phyloP scores from a whole-genome alignment of 2,113 vertebrate genomes.

The Chinchilla lanigera region DNA sequence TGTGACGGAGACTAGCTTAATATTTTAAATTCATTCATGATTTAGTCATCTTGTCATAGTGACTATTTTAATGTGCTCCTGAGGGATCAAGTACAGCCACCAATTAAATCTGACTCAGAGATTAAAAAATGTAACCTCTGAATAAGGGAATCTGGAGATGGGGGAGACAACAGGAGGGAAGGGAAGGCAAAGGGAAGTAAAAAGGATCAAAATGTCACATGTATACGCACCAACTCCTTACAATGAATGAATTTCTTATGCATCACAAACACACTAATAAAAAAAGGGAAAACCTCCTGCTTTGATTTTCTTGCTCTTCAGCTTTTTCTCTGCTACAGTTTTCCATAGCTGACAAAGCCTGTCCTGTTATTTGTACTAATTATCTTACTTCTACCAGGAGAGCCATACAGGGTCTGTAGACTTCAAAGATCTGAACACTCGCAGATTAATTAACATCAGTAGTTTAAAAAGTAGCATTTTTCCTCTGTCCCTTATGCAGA shows the following conservation, averaged over 20 bases:
- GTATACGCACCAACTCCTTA: not conserved
- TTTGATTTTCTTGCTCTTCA: not conserved
- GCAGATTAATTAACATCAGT: constrained; percentile 5
- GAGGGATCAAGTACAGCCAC: constrained; percentile 65
- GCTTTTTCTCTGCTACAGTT: not conserved
- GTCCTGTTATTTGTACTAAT: not conserved
- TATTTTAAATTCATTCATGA: constrained; percentile 76
- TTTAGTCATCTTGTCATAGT: constrained; percentile 67
- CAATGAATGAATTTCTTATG: not conserved
- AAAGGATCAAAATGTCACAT: not conserved
- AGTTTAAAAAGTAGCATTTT: constrained; percentile 12
- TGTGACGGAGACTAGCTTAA: constrained; percentile 58
- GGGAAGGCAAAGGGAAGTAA: not conserved
- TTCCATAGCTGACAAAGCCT: not conserved
- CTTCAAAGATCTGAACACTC: not conserved
- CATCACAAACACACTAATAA: not conserved
- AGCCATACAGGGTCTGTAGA: not conserved
- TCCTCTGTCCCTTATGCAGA: not conserved
- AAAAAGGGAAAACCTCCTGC: not conserved
- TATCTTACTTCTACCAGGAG: not conserved
- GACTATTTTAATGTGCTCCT: constrained; percentile 72
- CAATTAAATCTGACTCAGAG: constrained; percentile 63
- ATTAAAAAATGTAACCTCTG: constrained; percentile 50
- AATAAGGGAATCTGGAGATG: not conserved
- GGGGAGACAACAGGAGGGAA: not conserved